Evolutionary conservation across 2,113 vertebrate genomes (phyloP).

Genomic region (Chauna torquata): DNA sequence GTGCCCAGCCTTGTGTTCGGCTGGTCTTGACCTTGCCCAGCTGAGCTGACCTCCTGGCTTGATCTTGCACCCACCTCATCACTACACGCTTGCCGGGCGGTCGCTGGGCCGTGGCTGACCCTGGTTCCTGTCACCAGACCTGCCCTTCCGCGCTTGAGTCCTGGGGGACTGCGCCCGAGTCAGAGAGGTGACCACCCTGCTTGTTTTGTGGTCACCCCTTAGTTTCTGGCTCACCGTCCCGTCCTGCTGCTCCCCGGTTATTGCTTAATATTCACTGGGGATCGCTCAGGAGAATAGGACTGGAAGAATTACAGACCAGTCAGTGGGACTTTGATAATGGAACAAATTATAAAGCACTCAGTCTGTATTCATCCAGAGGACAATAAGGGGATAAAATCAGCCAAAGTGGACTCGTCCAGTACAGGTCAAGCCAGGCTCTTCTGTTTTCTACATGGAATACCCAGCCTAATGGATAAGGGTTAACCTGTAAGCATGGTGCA

Average conservation of each 20-base stretch:
- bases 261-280: background rate
- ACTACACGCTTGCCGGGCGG: background rate
- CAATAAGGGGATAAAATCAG: background rate
- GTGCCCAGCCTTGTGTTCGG: background rate
- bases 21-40: background rate
- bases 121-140: background rate
- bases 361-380: background rate
- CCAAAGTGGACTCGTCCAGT: background rate
- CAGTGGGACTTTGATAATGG: background rate
- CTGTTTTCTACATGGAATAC: background rate
- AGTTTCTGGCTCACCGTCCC: background rate
- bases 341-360: background rate
- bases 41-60: background rate
- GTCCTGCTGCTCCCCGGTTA: background rate
- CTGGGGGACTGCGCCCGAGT: background rate
- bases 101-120: background rate
- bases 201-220: fast-evolving
- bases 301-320: background rate
- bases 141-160: background rate
- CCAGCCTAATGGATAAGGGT: background rate
- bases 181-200: fast-evolving
- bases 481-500: background rate
- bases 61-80: background rate
- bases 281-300: background rate
- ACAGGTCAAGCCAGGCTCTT: background rate